Percentiles rank a stretch among this genome's conserved stretches.
Conservation (phyloP, 2,888 invertebrate species). For the Phengaris arion region DNA sequence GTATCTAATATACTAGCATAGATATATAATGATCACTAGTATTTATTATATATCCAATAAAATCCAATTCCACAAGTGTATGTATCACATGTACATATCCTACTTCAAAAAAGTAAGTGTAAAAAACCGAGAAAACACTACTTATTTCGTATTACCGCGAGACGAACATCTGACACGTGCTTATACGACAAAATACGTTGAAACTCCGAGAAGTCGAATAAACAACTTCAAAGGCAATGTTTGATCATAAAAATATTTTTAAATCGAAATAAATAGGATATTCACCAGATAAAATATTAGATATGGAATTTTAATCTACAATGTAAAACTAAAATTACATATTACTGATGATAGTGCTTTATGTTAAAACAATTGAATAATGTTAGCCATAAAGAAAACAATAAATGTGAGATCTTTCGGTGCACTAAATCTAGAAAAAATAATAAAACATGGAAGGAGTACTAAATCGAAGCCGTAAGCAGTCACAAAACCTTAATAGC, state of each 20-base stretch:
- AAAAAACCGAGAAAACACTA: neutral
- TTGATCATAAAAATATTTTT: neutral
- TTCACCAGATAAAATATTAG: too few relatives aligned
- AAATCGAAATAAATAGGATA: too few relatives aligned
- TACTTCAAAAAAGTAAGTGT: conserved; percentile 7
- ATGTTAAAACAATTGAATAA: too few relatives aligned
- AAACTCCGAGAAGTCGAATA: neutral
- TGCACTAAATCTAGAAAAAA: too few relatives aligned
- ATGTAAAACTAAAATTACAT: too few relatives aligned
- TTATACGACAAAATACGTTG: conserved; percentile 4
- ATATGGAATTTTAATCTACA: too few relatives aligned
- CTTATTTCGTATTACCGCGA: conserved; percentile 1
- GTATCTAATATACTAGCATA: conserved; percentile 38
- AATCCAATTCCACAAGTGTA: conserved; percentile 25
- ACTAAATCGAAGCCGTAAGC: too few relatives aligned
- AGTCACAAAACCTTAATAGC: too few relatives aligned
- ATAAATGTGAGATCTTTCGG: too few relatives aligned
- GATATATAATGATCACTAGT: neutral
- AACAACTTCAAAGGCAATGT: neutral
- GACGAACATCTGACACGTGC: conserved; percentile 13
- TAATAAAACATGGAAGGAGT: too few relatives aligned
- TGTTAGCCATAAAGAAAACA: too few relatives aligned
- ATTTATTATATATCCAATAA: conserved; percentile 29
- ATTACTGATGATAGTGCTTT: too few relatives aligned
- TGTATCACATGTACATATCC: conserved; percentile 20